Conservation (phyloP, 2,888 invertebrate genomes). For the Cistogaster globosa region DNA sequence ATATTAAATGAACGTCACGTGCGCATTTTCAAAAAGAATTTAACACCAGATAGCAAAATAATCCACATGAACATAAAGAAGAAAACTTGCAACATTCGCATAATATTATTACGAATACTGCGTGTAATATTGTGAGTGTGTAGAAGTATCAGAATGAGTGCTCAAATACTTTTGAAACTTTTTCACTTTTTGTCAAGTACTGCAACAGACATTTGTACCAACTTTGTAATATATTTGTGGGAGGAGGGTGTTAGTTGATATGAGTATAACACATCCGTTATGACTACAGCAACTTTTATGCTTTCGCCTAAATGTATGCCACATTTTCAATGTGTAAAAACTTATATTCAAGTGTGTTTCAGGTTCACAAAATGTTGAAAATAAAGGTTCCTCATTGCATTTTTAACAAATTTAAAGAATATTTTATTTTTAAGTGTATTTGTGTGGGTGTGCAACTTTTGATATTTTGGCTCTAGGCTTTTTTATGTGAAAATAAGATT, state of each 20-base stretch:
- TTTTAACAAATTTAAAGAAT: slow-evolving; percentile 48
- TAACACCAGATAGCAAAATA: slow-evolving; percentile 23
- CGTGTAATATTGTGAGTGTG: neutral
- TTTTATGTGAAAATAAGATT: slow-evolving; percentile 39
- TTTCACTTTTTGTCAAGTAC: slow-evolving; percentile 67
- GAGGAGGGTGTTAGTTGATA: neutral
- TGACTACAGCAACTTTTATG: slow-evolving; percentile 23
- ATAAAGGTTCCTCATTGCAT: slow-evolving; percentile 28
- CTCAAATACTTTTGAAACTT: slow-evolving; percentile 49
- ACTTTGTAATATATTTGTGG: neutral
- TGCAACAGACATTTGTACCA: slow-evolving; percentile 68
- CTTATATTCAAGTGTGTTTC: neutral
- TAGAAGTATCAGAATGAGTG: slow-evolving; percentile 22
- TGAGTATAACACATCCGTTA: slow-evolving; percentile 6
- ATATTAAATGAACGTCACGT: too few species aligned
- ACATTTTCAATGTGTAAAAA: slow-evolving; percentile 4
- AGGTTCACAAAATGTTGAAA: slow-evolving; percentile 36
- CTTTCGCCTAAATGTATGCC: slow-evolving; percentile 43
- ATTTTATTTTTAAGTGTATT: neutral
- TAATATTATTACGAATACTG: slow-evolving; percentile 23
- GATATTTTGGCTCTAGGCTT: slow-evolving; percentile 49
- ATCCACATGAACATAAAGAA: slow-evolving; percentile 1
- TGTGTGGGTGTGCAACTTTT: slow-evolving; percentile 40
- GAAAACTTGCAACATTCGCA: slow-evolving; percentile 50
- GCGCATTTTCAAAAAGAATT: too few species aligned